Percentiles rank a stretch among this genome's conserved stretches.
These are phyloP conservation scores for Gnathonemus longibarbis DNA, from an alignment of 2,113 vertebrate species.

Conservation along the genomic window DNA sequence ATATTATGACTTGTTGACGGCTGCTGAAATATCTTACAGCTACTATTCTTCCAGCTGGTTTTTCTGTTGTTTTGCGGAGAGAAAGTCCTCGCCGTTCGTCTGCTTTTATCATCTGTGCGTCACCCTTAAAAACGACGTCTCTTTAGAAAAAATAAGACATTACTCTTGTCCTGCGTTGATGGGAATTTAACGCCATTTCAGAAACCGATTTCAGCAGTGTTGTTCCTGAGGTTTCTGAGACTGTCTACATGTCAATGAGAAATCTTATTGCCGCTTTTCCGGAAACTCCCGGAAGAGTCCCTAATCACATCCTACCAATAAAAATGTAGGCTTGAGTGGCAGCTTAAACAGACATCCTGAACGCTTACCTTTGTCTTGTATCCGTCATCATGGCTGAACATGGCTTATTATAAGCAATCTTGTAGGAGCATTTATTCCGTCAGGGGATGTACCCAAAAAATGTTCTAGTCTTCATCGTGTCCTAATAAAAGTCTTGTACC, in stretches of 20 bases:
- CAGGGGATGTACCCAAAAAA: neutral
- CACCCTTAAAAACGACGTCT: neutral
- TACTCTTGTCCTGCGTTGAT: neutral
- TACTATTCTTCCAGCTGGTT: neutral
- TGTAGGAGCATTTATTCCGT: neutral
- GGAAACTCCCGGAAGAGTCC: neutral
- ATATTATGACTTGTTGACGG: neutral
- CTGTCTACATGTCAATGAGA: neutral
- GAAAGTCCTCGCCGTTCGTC: neutral
- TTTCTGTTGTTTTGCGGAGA: neutral
- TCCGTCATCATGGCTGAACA: neutral
- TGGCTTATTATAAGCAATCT: neutral
- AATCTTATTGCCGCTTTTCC: neutral
- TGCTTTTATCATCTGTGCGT: neutral
- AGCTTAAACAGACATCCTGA: constrained; percentile 1
- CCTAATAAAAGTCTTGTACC: neutral
- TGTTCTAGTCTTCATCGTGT: neutral
- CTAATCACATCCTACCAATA: neutral
- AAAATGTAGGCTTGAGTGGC: neutral
- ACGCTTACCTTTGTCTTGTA: neutral
- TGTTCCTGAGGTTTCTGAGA: neutral
- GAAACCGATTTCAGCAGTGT: neutral
- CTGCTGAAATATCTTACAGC: neutral
- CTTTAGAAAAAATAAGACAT: neutral
- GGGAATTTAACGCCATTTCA: neutral